These are phyloP conservation scores for Pachymerium ferrugineum DNA, from an alignment of 2,888 invertebrate species.

Conservation along the genomic window DNA sequence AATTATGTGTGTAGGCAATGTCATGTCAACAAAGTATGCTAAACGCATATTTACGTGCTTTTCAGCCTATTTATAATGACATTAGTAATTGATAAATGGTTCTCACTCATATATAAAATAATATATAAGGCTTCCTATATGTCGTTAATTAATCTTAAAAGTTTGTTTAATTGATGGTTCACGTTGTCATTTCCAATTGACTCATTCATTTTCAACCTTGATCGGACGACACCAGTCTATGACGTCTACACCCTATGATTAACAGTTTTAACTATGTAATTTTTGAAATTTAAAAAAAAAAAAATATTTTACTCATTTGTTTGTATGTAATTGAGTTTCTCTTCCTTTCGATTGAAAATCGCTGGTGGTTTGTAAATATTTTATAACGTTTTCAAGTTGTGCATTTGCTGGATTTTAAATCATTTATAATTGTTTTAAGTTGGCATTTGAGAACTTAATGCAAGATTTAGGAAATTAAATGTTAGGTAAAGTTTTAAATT, in stretches of 20 bases:
- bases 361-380: too few species aligned
- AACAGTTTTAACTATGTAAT: not conserved
- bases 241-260: not conserved
- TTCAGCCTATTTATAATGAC: conserved; percentile 9
- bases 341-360: too few species aligned
- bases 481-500: too few species aligned
- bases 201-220: not conserved
- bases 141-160: conserved; percentile 13
- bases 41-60: conserved; percentile 13
- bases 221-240: not conserved
- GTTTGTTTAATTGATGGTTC: not conserved
- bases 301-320: too few species aligned
- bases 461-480: too few species aligned
- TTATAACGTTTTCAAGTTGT: too few species aligned
- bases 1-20: not conserved
- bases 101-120: not conserved
- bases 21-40: conserved; percentile 13
- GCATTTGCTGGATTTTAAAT: too few species aligned
- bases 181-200: conserved; percentile 7
- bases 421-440: too few species aligned
- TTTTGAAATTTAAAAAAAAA: too few species aligned
- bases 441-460: too few species aligned
- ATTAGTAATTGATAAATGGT: conserved; percentile 4
- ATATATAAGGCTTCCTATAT: not conserved
- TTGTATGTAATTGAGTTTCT: too few species aligned